Base-by-base conservation (phyloP, 2,797 vertebrate species). In the Acipenser transmontanus region DNA sequence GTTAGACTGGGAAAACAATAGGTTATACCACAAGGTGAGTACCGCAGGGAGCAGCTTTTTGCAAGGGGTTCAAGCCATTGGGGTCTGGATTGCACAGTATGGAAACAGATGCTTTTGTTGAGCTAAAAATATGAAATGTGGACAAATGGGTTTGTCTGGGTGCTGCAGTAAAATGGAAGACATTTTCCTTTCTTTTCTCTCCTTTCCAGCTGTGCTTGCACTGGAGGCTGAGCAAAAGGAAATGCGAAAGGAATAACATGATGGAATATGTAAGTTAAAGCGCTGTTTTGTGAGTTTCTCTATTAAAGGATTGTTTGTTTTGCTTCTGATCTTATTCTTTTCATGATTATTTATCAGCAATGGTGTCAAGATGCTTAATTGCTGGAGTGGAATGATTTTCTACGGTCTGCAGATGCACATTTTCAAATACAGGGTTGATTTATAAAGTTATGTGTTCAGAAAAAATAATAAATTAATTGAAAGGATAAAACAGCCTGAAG, bases 61-160 rank as follows among this genome's bases (percentile, higher is more conserved):
- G 47, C 60, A 50, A 65, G 69, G 63, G 67, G 59, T 62, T 85
- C 83, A 70, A 80, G 84, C 86, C 85, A 87, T 80, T 85, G 88
- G 82, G 83, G 84, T 84, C 81, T 94, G 93, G 96, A 94, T 92
- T 91, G 91, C 94, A 90, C 96, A 98, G 97, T 99, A 97, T 99
- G 96, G 97, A 94, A 98, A 99, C 97, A 98, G 97, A 98, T 99
- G 97, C 96, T 99, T 99, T 98, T 97, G 96, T 99, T 98, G 91
- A 84, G 88, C 92, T 82, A 91, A 86, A 93, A 96, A 91, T 91
- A 91, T 89, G 88, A 92, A 89, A 89, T 87, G 84, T 91, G 88
- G 87, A 89, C 84, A 85, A 91, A 88, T 88, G 89, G 87, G 80
- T 77, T 77, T 92, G 93, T 92, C 92, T 98, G 89, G 92, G 83